These are phyloP conservation scores for Chionomys nivalis DNA, from an alignment of 2,113 vertebrate genomes.

Conservation along the genomic window DNA sequence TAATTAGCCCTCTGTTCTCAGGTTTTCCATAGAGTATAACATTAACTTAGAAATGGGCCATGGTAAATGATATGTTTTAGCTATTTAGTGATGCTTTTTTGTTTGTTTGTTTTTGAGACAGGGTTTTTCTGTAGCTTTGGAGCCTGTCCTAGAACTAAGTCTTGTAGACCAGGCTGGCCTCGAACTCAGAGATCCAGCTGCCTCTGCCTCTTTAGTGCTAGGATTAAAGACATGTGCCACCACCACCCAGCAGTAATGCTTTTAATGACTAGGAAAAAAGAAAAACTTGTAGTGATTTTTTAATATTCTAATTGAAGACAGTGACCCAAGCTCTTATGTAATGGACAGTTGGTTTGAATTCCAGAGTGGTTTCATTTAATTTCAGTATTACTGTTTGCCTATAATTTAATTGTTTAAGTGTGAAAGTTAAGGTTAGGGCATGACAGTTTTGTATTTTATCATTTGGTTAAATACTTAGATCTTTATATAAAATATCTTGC, in stretches of 20 bases:
- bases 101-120: too few species aligned
- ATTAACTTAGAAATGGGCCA: conserved; percentile 57
- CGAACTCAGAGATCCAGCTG: too few species aligned
- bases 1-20: conserved; percentile 44
- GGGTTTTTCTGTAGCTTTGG: too few species aligned
- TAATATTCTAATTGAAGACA: conserved; percentile 54
- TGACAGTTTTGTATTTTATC: neutral
- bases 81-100: conserved; percentile 39
- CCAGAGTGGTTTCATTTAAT: neutral
- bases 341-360: conserved; percentile 34
- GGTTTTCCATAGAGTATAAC: conserved; percentile 57
- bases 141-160: too few species aligned
- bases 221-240: too few species aligned
- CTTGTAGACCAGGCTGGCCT: too few species aligned
- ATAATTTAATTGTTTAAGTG: conserved; percentile 6
- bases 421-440: conserved; percentile 11
- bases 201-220: too few species aligned
- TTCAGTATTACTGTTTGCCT: conserved; percentile 23
- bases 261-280: conserved; percentile 50
- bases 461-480: neutral
- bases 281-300: conserved; percentile 19
- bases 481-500: neutral
- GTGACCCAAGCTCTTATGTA: neutral
- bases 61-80: conserved; percentile 22
- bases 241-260: neutral